A percentile compares a stretch with the other conserved stretches of the same genome.
Conservation (phyloP, 2,888 invertebrate genomes). For the Anthophora plumipes region DNA sequence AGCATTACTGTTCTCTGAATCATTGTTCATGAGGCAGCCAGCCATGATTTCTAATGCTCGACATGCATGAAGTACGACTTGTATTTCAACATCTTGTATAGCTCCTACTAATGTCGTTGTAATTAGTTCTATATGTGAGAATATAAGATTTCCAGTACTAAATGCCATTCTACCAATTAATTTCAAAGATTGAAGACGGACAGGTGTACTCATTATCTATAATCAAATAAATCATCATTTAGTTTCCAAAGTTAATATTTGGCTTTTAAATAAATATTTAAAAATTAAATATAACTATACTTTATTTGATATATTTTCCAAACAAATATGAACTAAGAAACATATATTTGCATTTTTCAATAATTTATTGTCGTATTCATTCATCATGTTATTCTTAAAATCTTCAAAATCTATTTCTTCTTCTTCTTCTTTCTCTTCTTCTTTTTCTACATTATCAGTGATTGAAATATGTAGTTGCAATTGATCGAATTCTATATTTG, state of each 20-base stretch:
- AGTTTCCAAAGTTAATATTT: neutral
- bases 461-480: conserved; percentile 27
- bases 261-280: neutral
- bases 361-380: conserved; percentile 46
- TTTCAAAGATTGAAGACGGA: conserved; percentile 92
- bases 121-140: conserved; percentile 87
- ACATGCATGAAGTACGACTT: conserved; percentile 90
- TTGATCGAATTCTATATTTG: conserved; percentile 41
- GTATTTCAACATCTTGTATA: conserved; percentile 87
- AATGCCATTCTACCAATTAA: conserved; percentile 84
- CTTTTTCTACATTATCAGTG: conserved; percentile 52
- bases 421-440: conserved; percentile 71
- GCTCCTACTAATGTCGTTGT: conserved; percentile 87
- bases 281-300: conserved; percentile 18
- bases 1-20: conserved; percentile 66
- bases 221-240: conserved; percentile 41
- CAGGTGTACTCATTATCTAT: conserved; percentile 86
- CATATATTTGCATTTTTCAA: conserved; percentile 47
- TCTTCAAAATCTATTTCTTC: conserved; percentile 72
- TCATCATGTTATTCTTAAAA: conserved; percentile 42
- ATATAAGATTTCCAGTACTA: conserved; percentile 85
- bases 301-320: conserved; percentile 82
- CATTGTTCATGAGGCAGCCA: conserved; percentile 71
- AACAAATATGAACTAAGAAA: conserved; percentile 82
- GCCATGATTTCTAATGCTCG: conserved; percentile 89